Evolutionary conservation across 2,797 vertebrate species (phyloP), one percentile per base, ranked within the genome.

Genomic region (Myiotriccus ornatus): DNA sequence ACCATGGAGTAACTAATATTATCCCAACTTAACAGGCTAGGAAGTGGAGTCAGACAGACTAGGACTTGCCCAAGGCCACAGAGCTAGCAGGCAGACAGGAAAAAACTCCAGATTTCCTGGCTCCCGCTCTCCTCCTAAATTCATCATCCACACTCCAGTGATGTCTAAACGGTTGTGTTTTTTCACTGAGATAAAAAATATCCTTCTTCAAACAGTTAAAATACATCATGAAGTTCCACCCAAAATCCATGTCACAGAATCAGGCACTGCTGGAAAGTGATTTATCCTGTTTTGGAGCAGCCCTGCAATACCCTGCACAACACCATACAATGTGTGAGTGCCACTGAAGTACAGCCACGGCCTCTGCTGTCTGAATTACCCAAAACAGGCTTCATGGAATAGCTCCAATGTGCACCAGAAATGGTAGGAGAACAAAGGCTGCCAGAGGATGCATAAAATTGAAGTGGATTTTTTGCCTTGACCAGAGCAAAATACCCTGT

Each of bases 71-170:
- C 82, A 96, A 94, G 89, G 81, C 79, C 64, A 55, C 62, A 65
- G 57, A 89, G 43, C 55, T 65, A 91, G 47, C 59, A 81, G 76
- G 53, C 63, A 93, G 52, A 44, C 87, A 91, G 87, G 87, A 93
- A 93, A 96, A 84, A 91, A 84, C 87, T 88, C 89, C 87, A 88
- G 87, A 94, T 95, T 93, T 96, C 92, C 93, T 93, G 94, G 23
- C 91, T 94, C 39, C 55, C 59, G 69, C 47, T 81, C 65, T 89
- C 53, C 65, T 86, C 65, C 82, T 89, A 93, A 81, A 94, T 88
- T 93, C 64, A 73, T 89, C 91, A 84, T 73, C 79, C 52, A 59
- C 65, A 88, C 62, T 86, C 50, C 41, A 69, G 43, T 63, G 59
- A 91, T 1, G 1, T 91, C 65, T 73, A 86, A 89, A 89, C 46